Base-by-base conservation (phyloP, 2,113 vertebrate species). In the Vidua chalybeata region DNA sequence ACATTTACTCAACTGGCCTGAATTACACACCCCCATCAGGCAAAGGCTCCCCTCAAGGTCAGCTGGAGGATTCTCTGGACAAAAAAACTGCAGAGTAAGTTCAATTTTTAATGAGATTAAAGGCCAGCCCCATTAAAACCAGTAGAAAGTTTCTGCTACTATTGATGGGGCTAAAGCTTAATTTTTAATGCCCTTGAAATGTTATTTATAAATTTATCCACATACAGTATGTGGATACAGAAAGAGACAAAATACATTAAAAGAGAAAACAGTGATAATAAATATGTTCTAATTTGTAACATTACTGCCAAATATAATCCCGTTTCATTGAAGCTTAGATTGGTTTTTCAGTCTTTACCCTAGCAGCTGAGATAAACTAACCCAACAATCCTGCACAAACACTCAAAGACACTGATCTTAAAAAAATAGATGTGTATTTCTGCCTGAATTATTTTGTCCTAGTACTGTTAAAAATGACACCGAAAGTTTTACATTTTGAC, bases 311-410 rank as follows among this genome's bases (percentile, higher is more conserved):
- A 46, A 67, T 27, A 66, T 21, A 85, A 89, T 41, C n/a, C 58
- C 0, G 0, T 89, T 63, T 76, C 51, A 77, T 5, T 72, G 71
- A 93, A 67, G 56, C 75, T 76, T 77, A 92, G 73, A 81, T n/a
- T 73, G 41, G 58, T 62, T 48, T 74, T 73, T 89, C 81, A 85
- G 37, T 56, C 66, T 89, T 91, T 76, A 91, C 41, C 43, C 61
- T 72, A 97, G 93, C 91, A 96, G 94, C 74, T 91, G 58, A 69
- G 37, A 61, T 21, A 79, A 94, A 91, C 63, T 43, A 84, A 86
- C 17, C 26, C 58, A 76, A 63, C 17, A 45, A 45, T 45, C 48
- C 61, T 63, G n/a, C 41, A 89, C 49, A 49, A 91, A 37, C 48
- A 84, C 20, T 43, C 63, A 20, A 84, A 73, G 39, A 94, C 64